Evolutionary conservation across 2,113 vertebrate genomes (phyloP), one percentile per base, ranked within the genome.

Genomic region (Heterochromis multidens): DNA sequence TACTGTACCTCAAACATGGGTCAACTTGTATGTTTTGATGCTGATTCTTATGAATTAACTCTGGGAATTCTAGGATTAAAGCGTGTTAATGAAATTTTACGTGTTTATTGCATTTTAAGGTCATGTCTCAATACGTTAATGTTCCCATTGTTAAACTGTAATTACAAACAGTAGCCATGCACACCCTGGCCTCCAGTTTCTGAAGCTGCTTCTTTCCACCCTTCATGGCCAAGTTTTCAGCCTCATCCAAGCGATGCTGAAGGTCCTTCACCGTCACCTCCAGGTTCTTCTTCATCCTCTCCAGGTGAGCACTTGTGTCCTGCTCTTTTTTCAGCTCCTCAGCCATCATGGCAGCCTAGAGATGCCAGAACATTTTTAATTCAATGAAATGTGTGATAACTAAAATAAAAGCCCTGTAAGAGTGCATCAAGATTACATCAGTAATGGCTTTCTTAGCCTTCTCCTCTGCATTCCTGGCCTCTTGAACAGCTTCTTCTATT

Each of bases 401-500:
- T 1, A 3, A 29, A 59, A 37, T 9, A 1, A 61, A 23, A 54
- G 6, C 7, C 3, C 7, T 0, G 14, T 11, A 14, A 2, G 23
- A 54, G 31, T 1, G 2, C n/a, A n/a, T 3, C 67, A n/a, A n/a
- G n/a, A n/a, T 81, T 79, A 93, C 91, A 16, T 94, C 93, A 59
- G 94, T 95, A 1, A 95, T 95, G 16, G 95, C 95, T 76, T 94
- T 94, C 81, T 96, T 94, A 80, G 95, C 77, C 95, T 95, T 95
- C 95, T 97, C 94, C 95, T 97, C 88, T 67, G 94, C 91, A 92
- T 96, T 91, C 95, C 96, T 0, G 94, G 96, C 96, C 95, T 96
- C 93, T 89, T 96, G 89, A 91, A 86, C 80, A 0, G 89, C 91
- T 59, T 94, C 93, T 4, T 93, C 92, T 13, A 90, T 86, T 43